Evolutionary conservation across 2,113 vertebrate species (phyloP).

Genomic region (Vicugna pacos): DNA sequence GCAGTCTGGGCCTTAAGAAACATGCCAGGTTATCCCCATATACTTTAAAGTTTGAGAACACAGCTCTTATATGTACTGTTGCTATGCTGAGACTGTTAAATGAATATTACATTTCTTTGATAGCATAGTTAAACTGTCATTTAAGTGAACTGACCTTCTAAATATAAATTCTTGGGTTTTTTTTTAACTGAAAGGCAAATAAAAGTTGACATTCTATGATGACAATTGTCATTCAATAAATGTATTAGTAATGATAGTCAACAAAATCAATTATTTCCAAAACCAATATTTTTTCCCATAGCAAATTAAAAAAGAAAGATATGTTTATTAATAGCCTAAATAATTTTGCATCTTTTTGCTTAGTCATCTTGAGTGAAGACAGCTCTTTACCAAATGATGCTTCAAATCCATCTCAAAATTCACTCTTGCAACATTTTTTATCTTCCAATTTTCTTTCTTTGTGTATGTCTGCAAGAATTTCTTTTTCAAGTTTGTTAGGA

Average conservation of each 20-base stretch:
- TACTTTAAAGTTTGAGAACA: neutral
- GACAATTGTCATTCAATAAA: neutral
- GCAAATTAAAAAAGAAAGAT: neutral
- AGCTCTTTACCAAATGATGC: neutral
- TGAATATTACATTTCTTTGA: neutral
- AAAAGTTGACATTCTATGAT: neutral
- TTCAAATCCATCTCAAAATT: neutral
- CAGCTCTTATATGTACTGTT: neutral
- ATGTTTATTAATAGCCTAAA: neutral
- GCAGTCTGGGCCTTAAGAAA: neutral
- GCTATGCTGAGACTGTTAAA: neutral
- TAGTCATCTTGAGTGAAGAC: neutral
- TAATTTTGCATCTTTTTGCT: neutral
- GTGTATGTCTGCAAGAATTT: neutral
- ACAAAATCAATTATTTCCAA: neutral
- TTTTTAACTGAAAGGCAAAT: neutral
- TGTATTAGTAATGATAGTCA: neutral
- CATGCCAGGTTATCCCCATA: rapidly evolving
- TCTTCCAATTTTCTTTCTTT: neutral
- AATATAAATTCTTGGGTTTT: neutral
- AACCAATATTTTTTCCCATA: neutral
- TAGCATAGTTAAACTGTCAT: neutral
- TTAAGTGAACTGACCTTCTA: neutral
- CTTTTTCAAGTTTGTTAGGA: neutral
- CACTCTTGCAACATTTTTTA: neutral